Conservation (phyloP, 2,797 vertebrate species). For the Sorex maritimensis region DNA sequence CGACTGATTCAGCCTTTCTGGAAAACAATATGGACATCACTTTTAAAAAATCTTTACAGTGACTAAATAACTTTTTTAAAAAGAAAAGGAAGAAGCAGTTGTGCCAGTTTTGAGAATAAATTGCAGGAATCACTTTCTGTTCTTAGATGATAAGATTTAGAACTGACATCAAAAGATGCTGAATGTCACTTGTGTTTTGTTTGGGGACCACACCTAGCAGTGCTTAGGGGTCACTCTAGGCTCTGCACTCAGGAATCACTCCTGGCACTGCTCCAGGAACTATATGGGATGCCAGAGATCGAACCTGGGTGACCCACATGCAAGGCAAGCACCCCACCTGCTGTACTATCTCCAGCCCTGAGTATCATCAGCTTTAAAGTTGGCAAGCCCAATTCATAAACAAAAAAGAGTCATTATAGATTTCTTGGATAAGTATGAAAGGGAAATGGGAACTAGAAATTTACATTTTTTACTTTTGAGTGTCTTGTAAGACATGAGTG, state of each 20-base stretch:
- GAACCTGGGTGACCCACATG: too few species aligned
- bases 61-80: too few species aligned
- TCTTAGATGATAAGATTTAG: conserved; percentile 56
- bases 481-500: conserved; percentile 4
- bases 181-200: not conserved
- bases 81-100: conserved; percentile 11
- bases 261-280: too few species aligned
- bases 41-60: too few species aligned
- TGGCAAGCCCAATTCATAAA: conserved; percentile 22
- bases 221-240: too few species aligned
- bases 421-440: conserved; percentile 70
- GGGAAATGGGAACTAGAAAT: conserved; percentile 46
- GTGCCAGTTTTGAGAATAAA: conserved; percentile 70
- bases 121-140: conserved; percentile 72
- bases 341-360: too few species aligned
- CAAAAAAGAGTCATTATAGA: conserved; percentile 44
- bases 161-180: conserved; percentile 64
- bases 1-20: too few species aligned
- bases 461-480: conserved; percentile 28
- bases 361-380: conserved; percentile 71
- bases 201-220: too few species aligned
- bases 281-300: too few species aligned
- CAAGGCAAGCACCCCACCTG: too few species aligned
- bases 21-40: too few species aligned
- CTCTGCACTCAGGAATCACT: too few species aligned